Percentiles rank a stretch among this genome's conserved stretches.
These are phyloP conservation scores for Ciconia boyciana DNA, from an alignment of 2,113 vertebrate genomes.

Conservation along the genomic window DNA sequence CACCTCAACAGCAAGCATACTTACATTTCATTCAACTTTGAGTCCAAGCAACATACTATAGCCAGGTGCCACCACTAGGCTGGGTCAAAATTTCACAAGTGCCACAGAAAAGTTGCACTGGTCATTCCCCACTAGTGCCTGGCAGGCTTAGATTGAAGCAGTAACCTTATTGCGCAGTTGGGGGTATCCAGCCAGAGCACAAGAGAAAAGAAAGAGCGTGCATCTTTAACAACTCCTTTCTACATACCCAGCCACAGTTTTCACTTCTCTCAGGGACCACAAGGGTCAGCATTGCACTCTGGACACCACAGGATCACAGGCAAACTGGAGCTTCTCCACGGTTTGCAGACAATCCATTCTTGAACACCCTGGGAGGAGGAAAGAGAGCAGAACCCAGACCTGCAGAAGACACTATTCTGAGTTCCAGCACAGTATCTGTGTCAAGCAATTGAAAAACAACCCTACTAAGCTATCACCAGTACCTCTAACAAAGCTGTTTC, in stretches of 20 bases:
- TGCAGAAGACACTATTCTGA: neutral
- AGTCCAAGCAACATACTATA: neutral
- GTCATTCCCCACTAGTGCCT: neutral
- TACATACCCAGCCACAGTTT: neutral
- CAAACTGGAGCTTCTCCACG: neutral
- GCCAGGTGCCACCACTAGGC: neutral
- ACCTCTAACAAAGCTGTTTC: neutral
- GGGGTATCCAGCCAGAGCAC: neutral
- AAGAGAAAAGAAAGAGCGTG: neutral
- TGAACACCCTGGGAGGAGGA: neutral
- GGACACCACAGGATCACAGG: neutral
- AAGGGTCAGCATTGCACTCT: neutral
- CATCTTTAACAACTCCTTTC: neutral
- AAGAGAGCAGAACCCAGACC: neutral
- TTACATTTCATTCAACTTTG: neutral
- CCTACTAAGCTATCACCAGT: neutral
- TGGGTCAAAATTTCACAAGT: neutral
- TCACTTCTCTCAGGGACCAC: neutral
- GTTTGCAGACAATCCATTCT: neutral
- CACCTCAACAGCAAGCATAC: neutral
- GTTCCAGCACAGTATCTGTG: neutral
- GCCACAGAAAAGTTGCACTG: neutral
- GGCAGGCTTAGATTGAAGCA: neutral
- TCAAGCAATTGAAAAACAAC: neutral
- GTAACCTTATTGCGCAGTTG: neutral